Percentiles rank a stretch among this genome's conserved stretches.
Evolutionary conservation across 1,140 invertebrate genomes (phyloP).

Genomic region (Drosophila pandora): DNA sequence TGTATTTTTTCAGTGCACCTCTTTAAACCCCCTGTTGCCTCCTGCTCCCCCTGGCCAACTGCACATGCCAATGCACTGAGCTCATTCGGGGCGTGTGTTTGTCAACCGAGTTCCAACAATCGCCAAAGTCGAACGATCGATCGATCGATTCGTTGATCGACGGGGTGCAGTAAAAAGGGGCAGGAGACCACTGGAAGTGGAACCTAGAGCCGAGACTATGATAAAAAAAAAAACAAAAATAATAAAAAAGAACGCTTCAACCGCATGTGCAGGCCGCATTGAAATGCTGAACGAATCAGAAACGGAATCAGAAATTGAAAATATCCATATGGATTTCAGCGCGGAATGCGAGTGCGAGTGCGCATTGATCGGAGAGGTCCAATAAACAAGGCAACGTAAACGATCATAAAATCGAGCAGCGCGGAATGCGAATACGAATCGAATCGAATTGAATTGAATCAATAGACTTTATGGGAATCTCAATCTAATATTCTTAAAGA

Average conservation of each 20-base stretch:
- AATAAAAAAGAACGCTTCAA: not conserved
- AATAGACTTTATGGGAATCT: constrained; percentile 4
- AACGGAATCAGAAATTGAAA: constrained; percentile 51
- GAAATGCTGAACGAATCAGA: constrained; percentile 65
- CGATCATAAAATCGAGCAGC: constrained; percentile 34
- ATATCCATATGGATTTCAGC: constrained; percentile 66
- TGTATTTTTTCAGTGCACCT: not conserved
- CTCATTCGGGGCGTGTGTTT: constrained; percentile 69
- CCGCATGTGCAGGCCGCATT: constrained; percentile 63
- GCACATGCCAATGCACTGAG: constrained; percentile 78
- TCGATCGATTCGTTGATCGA: constrained; percentile 32
- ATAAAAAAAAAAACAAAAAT: constrained; percentile 36
- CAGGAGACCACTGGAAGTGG: constrained; percentile 5
- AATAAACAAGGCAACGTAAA: constrained; percentile 44
- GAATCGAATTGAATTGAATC: constrained; percentile 14
- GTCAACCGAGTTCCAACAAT: constrained; percentile 66
- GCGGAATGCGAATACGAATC: constrained; percentile 22
- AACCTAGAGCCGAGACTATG: constrained; percentile 16
- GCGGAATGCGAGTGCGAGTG: constrained; percentile 59
- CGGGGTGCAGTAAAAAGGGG: constrained; percentile 1
- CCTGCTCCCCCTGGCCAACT: constrained; percentile 46
- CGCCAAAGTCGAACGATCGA: constrained; percentile 52
- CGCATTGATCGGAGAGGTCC: constrained; percentile 27
- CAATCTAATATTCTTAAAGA: not conserved
- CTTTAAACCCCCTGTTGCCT: not conserved